phyloP scores from a whole-genome alignment of 2,888 invertebrate species.

The Drosophila mimetica region DNA sequence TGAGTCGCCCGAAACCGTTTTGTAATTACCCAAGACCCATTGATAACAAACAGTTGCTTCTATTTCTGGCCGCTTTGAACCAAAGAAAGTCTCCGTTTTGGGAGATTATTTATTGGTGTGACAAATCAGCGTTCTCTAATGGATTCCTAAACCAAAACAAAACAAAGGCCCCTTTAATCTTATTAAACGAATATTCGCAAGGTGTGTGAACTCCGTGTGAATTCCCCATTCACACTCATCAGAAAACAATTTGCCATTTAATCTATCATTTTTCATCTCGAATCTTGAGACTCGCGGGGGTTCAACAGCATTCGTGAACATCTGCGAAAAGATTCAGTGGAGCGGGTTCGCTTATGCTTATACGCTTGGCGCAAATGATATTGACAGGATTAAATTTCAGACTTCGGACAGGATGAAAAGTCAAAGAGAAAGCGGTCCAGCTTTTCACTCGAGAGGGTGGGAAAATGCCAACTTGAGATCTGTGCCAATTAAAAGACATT shows the following conservation, averaged over 20 bases:
- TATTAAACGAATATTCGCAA: constrained; percentile 32
- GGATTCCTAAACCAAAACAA: constrained; percentile 6
- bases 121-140: constrained; percentile 21
- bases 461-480: constrained; percentile 7
- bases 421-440: constrained; percentile 35
- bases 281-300: constrained; percentile 12
- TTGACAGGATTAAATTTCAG: constrained; percentile 36
- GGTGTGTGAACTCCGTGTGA: constrained; percentile 23
- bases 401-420: constrained; percentile 37
- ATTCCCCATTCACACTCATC: constrained; percentile 40
- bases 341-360: constrained; percentile 24
- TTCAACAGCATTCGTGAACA: constrained; percentile 37
- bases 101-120: constrained; percentile 13
- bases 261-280: constrained; percentile 43
- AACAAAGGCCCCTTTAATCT: constrained; percentile 19
- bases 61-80: not conserved
- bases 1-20: constrained; percentile 28
- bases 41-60: constrained; percentile 28
- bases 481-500: constrained; percentile 27
- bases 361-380: constrained; percentile 22
- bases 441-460: constrained; percentile 22
- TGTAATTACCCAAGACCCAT: constrained; percentile 25
- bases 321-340: constrained; percentile 21
- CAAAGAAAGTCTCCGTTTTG: constrained; percentile 12
- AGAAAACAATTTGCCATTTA: constrained; percentile 57